These are phyloP conservation scores for Diogma glabrata DNA, from an alignment of 2,888 invertebrate genomes.

Conservation along the genomic window DNA sequence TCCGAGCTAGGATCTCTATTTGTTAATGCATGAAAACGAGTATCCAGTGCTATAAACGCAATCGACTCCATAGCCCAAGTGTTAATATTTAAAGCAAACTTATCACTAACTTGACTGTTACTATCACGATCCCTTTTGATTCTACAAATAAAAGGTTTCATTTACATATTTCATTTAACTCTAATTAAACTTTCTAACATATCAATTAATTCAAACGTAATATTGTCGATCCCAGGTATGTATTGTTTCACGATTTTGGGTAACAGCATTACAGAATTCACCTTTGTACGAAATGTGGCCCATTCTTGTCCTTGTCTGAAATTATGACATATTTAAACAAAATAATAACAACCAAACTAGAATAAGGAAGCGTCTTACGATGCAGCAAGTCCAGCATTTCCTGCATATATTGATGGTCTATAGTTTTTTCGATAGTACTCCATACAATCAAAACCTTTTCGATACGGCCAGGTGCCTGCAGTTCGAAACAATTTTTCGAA, in stretches of 20 bases:
- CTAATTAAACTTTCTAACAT: slow-evolving; percentile 16
- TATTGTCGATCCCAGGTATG: slow-evolving; percentile 37
- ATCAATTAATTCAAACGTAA: slow-evolving; percentile 30
- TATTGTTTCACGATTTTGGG: slow-evolving; percentile 43
- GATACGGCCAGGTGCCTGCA: slow-evolving; percentile 14
- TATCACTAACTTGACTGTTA: slow-evolving; percentile 30
- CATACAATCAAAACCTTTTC: slow-evolving; percentile 10
- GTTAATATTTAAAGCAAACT: slow-evolving; percentile 40
- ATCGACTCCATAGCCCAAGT: slow-evolving; percentile 47
- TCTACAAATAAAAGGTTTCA: slow-evolving; percentile 25
- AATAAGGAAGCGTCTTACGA: slow-evolving; percentile 17
- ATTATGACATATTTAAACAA: background rate
- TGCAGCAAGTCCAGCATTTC: slow-evolving; percentile 22
- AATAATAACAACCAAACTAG: background rate
- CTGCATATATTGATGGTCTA: slow-evolving; percentile 19
- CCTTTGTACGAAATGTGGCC: slow-evolving; percentile 50
- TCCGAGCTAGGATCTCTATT: slow-evolving; percentile 14
- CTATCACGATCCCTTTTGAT: slow-evolving; percentile 28
- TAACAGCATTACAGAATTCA: slow-evolving; percentile 51
- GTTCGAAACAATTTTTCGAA: slow-evolving; percentile 13
- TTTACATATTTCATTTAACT: too few relatives aligned
- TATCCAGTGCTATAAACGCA: slow-evolving; percentile 40
- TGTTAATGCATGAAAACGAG: slow-evolving; percentile 33
- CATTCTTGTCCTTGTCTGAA: slow-evolving; percentile 39
- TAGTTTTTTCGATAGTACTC: slow-evolving; percentile 10